Percentiles rank a stretch among this genome's conserved stretches.
Evolutionary conservation across 2,888 invertebrate species (phyloP).

Genomic region (Hermodice carunculata): DNA sequence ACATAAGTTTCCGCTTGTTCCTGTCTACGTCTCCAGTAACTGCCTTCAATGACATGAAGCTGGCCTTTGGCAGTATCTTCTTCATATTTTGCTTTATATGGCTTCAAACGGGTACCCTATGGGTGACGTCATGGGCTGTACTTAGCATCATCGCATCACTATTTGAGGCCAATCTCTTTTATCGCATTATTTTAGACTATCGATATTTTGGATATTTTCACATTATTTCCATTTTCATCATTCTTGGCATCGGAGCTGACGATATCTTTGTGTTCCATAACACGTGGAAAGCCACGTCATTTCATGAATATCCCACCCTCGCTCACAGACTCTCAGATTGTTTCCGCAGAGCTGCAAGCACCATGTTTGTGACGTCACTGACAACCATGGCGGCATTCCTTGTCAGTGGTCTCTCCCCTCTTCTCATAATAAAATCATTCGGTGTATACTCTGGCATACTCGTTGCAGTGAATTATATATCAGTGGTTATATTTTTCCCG

Average conservation of each 20-base stretch:
- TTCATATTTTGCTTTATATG: slow-evolving; percentile 43
- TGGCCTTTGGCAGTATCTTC: slow-evolving; percentile 36
- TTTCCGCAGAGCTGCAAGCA: slow-evolving; percentile 29
- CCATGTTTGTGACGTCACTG: slow-evolving; percentile 42
- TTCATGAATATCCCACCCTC: slow-evolving; percentile 11
- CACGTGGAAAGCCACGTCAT: slow-evolving; percentile 34
- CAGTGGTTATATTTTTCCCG: slow-evolving; percentile 39
- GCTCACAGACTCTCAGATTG: slow-evolving; percentile 32
- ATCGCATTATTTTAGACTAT: slow-evolving; percentile 36
- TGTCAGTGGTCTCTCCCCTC: slow-evolving; percentile 25
- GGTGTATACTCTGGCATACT: slow-evolving; percentile 35
- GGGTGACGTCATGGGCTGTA: slow-evolving; percentile 39
- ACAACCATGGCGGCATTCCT: slow-evolving; percentile 40
- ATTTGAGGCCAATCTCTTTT: slow-evolving; percentile 39
- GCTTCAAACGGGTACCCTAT: slow-evolving; percentile 41
- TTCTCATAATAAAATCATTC: slow-evolving; percentile 30
- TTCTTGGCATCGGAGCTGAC: slow-evolving; percentile 46
- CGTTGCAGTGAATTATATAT: slow-evolving; percentile 39
- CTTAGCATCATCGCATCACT: slow-evolving; percentile 41
- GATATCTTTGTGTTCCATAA: slow-evolving; percentile 44
- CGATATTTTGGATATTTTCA: slow-evolving; percentile 44
- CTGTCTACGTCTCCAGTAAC: slow-evolving; percentile 4
- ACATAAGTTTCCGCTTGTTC: slow-evolving; percentile 29
- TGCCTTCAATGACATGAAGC: slow-evolving; percentile 34
- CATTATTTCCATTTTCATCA: slow-evolving; percentile 42